Percentiles rank a stretch among this genome's conserved stretches.
Conservation (phyloP, 2,113 vertebrate genomes). For the Callospermophilus lateralis region DNA sequence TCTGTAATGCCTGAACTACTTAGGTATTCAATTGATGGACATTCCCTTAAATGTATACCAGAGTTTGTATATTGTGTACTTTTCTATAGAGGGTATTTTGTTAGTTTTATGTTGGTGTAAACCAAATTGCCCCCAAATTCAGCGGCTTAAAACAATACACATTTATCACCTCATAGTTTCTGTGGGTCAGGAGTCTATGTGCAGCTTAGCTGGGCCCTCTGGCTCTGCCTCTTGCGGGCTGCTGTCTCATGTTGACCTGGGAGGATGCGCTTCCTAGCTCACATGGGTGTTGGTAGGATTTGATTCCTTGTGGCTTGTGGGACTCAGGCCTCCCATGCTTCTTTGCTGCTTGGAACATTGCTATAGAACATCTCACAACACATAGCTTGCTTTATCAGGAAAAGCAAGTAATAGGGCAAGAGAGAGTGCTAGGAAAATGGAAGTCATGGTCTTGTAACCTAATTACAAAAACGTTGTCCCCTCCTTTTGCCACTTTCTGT, state of each 20-base stretch:
- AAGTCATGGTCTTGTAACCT: neutral
- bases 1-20: neutral
- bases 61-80: neutral
- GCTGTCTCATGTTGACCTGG: neutral
- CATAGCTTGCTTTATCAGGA: neutral
- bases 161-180: neutral
- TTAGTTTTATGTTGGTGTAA: conserved; percentile 12
- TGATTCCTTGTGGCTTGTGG: neutral
- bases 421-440: neutral
- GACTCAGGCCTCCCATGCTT: neutral
- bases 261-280: neutral
- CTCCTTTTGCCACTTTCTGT: neutral
- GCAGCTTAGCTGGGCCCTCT: neutral
- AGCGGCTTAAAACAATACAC: neutral
- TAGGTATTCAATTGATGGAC: neutral
- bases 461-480: neutral
- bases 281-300: neutral
- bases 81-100: neutral
- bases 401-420: neutral
- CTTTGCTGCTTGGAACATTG: neutral
- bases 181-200: neutral
- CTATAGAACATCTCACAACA: neutral
- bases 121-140: neutral
- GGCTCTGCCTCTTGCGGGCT: neutral
- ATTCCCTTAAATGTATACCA: neutral